Base-by-base conservation (phyloP, 2,888 invertebrate species). In the Polydrusus tereticollis region DNA sequence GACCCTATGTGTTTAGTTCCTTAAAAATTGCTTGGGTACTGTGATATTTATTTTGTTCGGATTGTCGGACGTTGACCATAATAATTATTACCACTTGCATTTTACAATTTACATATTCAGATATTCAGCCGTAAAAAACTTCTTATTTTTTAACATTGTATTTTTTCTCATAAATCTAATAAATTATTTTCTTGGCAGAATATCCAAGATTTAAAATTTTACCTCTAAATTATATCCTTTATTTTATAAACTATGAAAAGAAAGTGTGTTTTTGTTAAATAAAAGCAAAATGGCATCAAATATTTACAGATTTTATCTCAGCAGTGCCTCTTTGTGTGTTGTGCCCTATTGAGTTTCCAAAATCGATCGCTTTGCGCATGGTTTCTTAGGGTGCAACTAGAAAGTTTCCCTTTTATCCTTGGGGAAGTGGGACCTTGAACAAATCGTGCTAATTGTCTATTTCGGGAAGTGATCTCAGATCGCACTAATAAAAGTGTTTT, bases 291-390 rank as follows among this genome's bases (percentile, higher is more conserved):
- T 29, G 16, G 8, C 29, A 10, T 55, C 29, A 29, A 55, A 55
- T 29, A 55, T 55, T 55, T 29, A 55, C 29, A 55, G 52, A 55
- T 55, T 16, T 55, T 55, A 55, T 55, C 52, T 55, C 29, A 55
- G 10, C 18, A 29, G 21, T 55, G 52, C 52, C 52, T n/a, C 26
- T 55, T 55, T 55, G 29, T 55, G 29, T 55, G 29, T 29, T 55
- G 16, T 55, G 52, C 7, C 29, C 29, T 55, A 55, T 55, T 29
- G 52, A 29, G 52, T 55, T 55, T 55, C 29, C 29, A 16, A 60
- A 41, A 68, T 68, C 68, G 60, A 68, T 68, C 36, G 45, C 1
- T 14, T 8, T 12, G 69, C 69, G 69, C 69, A 69, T 62, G 69
- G 10, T 43, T 43, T 57, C 20, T 18, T 14, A 10, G 26, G 43